These are phyloP conservation scores for Synergus umbraculus DNA, from an alignment of 2,888 invertebrate genomes.

Conservation along the genomic window DNA sequence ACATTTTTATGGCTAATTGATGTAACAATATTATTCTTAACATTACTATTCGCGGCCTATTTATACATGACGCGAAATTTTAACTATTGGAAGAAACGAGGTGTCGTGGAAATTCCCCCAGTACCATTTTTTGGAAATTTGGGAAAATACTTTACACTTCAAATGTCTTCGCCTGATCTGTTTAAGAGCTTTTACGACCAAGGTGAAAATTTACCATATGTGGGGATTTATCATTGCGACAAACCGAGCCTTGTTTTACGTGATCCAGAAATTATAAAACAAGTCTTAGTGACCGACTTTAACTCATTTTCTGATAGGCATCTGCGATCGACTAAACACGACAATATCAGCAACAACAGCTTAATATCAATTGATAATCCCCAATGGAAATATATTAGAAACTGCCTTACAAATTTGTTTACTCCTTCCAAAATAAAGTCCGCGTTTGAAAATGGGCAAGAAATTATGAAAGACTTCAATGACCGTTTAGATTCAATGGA, in stretches of 20 bases:
- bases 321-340: slow-evolving; percentile 72
- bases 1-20: neutral
- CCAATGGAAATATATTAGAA: slow-evolving; percentile 78
- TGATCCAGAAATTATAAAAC: slow-evolving; percentile 78
- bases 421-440: neutral
- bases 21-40: neutral
- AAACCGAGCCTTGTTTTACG: slow-evolving; percentile 77
- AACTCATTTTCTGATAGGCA: slow-evolving; percentile 77
- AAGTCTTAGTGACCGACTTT: slow-evolving; percentile 78
- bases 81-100: neutral
- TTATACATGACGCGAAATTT: neutral
- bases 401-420: slow-evolving; percentile 64
- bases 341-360: slow-evolving; percentile 73
- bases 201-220: slow-evolving; percentile 64
- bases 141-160: neutral
- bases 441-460: neutral
- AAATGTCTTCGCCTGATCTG: neutral
- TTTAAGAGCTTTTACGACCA: neutral
- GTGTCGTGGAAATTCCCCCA: neutral
- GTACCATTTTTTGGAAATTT: neutral
- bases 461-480: neutral
- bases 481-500: neutral
- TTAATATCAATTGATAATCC: slow-evolving; percentile 77
- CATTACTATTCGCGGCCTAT: neutral
- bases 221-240: slow-evolving; percentile 78